phyloP scores from a whole-genome alignment of 2,888 invertebrate genomes.

The Euproctis similis region DNA sequence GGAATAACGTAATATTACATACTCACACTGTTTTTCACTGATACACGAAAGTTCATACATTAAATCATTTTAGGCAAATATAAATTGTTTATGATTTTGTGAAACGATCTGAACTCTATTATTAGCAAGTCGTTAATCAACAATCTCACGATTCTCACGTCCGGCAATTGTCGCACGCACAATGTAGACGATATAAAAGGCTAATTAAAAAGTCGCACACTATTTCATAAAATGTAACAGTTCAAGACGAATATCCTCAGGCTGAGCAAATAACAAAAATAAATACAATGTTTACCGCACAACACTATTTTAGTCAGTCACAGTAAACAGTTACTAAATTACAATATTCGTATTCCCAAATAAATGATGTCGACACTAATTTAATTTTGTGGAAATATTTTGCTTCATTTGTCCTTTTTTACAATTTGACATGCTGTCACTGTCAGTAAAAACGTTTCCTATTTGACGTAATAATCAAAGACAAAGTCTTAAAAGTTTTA shows the following conservation, averaged over 20 bases:
- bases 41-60: constrained; percentile 17
- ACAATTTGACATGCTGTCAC: too few relatives aligned
- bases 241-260: constrained; percentile 18
- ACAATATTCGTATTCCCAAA: constrained; percentile 16
- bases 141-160: constrained; percentile 15
- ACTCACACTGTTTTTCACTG: constrained; percentile 13
- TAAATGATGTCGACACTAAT: constrained; percentile 19
- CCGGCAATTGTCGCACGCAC: constrained; percentile 25
- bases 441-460: too few relatives aligned
- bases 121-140: constrained; percentile 14
- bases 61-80: constrained; percentile 14
- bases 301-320: constrained; percentile 10
- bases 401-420: too few relatives aligned
- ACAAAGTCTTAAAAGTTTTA: too few relatives aligned
- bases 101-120: constrained; percentile 13
- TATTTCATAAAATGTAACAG: constrained; percentile 24
- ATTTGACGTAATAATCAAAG: too few relatives aligned
- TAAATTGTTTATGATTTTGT: constrained; percentile 5
- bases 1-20: constrained; percentile 9
- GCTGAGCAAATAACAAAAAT: too few relatives aligned
- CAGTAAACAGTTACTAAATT: constrained; percentile 16
- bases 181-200: constrained; percentile 21
- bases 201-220: constrained; percentile 30
- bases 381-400: constrained; percentile 25
- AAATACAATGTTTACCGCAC: constrained; percentile 13